Conservation (phyloP, 2,888 invertebrate species). For the Trichopria drosophilae region DNA sequence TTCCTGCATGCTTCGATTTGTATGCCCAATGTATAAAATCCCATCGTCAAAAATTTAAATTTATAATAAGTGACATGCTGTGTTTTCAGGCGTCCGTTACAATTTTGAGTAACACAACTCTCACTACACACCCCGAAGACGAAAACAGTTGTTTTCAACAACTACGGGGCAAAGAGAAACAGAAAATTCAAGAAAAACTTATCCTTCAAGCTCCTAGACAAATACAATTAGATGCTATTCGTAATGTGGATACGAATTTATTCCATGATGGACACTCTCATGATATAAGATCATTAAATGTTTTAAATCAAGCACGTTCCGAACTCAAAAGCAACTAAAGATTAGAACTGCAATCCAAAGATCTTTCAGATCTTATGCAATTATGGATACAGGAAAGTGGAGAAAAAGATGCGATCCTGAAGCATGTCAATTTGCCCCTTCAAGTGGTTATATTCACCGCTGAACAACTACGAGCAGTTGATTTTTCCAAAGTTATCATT, state of each 20-base stretch:
- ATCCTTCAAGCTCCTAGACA: slow-evolving; percentile 8
- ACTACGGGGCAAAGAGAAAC: slow-evolving; percentile 7
- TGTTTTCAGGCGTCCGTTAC: not conserved
- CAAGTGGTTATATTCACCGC: slow-evolving; percentile 14
- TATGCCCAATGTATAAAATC: too few relatives aligned
- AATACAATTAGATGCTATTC: not conserved
- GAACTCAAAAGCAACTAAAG: slow-evolving; percentile 7
- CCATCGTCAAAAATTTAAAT: slow-evolving; percentile 14
- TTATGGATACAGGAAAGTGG: slow-evolving; percentile 12
- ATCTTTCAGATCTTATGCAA: slow-evolving; percentile 27
- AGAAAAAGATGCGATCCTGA: slow-evolving; percentile 5
- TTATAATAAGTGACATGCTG: slow-evolving; percentile 1
- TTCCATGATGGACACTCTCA: slow-evolving; percentile 14
- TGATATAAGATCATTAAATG: not conserved
- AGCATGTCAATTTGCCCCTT: slow-evolving; percentile 6
- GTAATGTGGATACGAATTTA: slow-evolving; percentile 3
- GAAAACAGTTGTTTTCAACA: not conserved
- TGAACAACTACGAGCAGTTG: slow-evolving; percentile 14
- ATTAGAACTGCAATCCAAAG: slow-evolving; percentile 11
- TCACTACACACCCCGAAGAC: not conserved
- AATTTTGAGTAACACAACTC: not conserved
- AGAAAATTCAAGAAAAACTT: slow-evolving; percentile 11
- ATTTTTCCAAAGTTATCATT: too few relatives aligned
- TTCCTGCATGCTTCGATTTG: too few relatives aligned
- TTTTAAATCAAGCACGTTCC: slow-evolving; percentile 19